Percentiles rank a stretch among this genome's conserved stretches.
These are phyloP conservation scores for Sesamia inferens DNA, from an alignment of 2,888 invertebrate genomes.

Conservation along the genomic window DNA sequence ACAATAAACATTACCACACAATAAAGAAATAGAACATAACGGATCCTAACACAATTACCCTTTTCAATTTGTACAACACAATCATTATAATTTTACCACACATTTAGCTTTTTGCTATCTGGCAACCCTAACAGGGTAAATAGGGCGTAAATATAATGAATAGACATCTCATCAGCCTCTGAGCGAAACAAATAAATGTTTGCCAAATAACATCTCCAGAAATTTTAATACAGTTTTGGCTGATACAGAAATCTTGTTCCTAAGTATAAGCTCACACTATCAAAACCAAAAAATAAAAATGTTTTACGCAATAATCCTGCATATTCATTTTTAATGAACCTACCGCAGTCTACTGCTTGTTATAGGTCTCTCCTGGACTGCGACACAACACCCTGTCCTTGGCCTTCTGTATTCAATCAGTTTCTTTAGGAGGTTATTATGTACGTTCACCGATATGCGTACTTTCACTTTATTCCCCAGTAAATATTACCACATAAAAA, in stretches of 20 bases:
- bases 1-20: background rate
- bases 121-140: conserved; percentile 44
- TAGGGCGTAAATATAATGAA: conserved; percentile 64
- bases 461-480: background rate
- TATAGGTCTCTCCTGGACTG: too few relatives aligned
- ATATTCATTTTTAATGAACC: too few relatives aligned
- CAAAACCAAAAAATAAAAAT: too few relatives aligned
- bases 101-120: conserved; percentile 21
- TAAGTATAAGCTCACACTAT: background rate
- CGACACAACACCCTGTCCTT: too few relatives aligned
- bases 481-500: background rate
- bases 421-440: too few relatives aligned
- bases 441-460: background rate
- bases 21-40: background rate
- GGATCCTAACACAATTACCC: background rate
- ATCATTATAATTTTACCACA: conserved; percentile 15
- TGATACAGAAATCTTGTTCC: background rate
- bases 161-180: conserved; percentile 43
- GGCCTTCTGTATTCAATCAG: too few relatives aligned
- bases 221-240: conserved; percentile 20
- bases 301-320: too few relatives aligned
- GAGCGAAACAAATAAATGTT: conserved; percentile 49
- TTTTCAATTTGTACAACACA: conserved; percentile 30
- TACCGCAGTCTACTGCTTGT: too few relatives aligned
- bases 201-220: conserved; percentile 11